Evolutionary conservation across 2,797 vertebrate genomes (phyloP).

Genomic region (Dicrostonyx torquatus): DNA sequence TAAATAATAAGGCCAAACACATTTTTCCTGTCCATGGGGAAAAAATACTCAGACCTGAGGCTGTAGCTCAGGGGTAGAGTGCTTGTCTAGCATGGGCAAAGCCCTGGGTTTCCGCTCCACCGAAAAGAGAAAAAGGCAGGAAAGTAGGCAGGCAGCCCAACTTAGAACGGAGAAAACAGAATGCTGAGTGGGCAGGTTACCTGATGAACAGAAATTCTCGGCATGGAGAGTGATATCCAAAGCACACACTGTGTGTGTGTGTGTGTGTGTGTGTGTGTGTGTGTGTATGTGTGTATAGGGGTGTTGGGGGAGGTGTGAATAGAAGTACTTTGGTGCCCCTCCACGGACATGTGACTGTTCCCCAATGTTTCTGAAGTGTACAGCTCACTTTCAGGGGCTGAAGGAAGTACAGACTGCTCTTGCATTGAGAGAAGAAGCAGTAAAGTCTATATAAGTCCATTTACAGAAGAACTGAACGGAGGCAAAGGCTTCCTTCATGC

Average conservation of each 20-base stretch:
- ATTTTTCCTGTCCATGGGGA: neutral
- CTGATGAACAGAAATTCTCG: neutral
- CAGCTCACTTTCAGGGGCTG: neutral
- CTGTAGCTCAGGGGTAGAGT: neutral
- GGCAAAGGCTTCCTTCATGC: neutral
- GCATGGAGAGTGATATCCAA: neutral
- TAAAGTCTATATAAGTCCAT: neutral
- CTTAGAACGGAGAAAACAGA: neutral
- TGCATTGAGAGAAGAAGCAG: neutral
- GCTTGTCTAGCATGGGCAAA: neutral
- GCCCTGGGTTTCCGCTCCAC: neutral
- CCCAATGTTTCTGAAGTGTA: neutral
- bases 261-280: neutral
- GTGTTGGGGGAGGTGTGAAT: neutral
- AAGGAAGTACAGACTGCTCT: neutral
- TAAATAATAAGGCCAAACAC: neutral
- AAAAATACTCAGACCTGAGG: neutral
- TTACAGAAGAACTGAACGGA: neutral
- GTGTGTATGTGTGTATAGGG: neutral
- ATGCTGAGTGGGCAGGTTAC: fast-evolving
- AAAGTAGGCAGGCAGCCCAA: neutral
- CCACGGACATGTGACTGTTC: neutral
- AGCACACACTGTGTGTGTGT: neutral
- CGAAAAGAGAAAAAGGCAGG: neutral
- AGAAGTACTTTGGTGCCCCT: neutral